Evolutionary conservation across 2,888 invertebrate species (phyloP).

Genomic region (Oscheius sp.): DNA sequence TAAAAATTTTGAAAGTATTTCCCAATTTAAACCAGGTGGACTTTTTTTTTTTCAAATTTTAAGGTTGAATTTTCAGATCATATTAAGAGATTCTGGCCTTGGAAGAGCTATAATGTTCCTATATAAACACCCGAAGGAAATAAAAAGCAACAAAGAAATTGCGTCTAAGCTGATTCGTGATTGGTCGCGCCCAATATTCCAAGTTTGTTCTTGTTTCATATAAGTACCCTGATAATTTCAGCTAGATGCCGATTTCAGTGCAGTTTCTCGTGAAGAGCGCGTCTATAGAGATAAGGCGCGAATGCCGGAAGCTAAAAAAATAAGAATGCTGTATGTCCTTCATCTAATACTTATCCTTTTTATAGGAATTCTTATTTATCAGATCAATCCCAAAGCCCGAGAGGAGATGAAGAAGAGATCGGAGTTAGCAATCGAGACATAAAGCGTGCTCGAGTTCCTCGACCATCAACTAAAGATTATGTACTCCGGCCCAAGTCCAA

Average conservation of each 20-base stretch:
- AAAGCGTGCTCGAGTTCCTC: conserved; percentile 79
- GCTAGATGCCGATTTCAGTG: conserved; percentile 86
- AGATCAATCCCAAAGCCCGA: not conserved
- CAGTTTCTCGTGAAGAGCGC: conserved; percentile 89
- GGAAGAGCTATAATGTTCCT: conserved; percentile 99
- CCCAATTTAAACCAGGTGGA: conserved; percentile 43
- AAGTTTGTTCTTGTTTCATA: conserved; percentile 32
- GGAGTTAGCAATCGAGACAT: not conserved
- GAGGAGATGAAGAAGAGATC: not conserved
- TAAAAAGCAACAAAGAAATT: conserved; percentile 75
- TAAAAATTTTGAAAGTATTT: conserved; percentile 74
- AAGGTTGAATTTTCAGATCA: conserved; percentile 76
- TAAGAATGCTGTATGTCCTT: conserved; percentile 50
- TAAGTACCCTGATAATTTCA: conserved; percentile 77
- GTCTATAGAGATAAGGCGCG: conserved; percentile 90
- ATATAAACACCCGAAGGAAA: conserved; percentile 97
- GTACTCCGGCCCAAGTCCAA: conserved; percentile 82
- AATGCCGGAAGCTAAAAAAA: conserved; percentile 75
- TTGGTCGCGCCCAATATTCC: conserved; percentile 90
- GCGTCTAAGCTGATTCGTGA: conserved; percentile 74
- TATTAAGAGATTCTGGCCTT: conserved; percentile 92
- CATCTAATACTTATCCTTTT: not conserved
- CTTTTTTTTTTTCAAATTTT: not conserved
- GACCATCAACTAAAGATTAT: conserved; percentile 94
- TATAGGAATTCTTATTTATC: too few relatives aligned